These are phyloP conservation scores for Damaliscus lunatus DNA, from an alignment of 2,113 vertebrate genomes.

Conservation along the genomic window DNA sequence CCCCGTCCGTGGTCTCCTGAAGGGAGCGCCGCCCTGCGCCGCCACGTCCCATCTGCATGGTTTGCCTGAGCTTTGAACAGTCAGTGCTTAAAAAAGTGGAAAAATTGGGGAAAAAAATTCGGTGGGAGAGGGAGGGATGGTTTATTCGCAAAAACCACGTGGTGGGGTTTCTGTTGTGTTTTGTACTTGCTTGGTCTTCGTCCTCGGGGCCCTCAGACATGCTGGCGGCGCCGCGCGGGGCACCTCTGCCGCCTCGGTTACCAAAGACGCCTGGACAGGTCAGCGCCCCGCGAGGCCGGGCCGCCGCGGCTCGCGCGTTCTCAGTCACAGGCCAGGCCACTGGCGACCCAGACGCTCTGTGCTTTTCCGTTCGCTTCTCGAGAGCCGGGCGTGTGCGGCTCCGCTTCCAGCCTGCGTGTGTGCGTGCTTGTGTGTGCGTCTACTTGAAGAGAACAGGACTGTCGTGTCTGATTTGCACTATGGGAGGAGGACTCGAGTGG, in stretches of 20 bases:
- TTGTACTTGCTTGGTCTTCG: slow-evolving; percentile 83
- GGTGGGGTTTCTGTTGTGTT: slow-evolving; percentile 68
- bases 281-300: slow-evolving; percentile 68
- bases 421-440: slow-evolving; percentile 75
- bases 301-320: slow-evolving; percentile 53
- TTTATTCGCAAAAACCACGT: slow-evolving; percentile 53
- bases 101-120: neutral
- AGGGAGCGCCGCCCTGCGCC: slow-evolving; percentile 54
- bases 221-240: slow-evolving; percentile 80
- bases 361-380: slow-evolving; percentile 76
- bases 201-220: slow-evolving; percentile 81
- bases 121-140: slow-evolving; percentile 60
- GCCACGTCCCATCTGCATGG: slow-evolving; percentile 77
- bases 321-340: slow-evolving; percentile 79
- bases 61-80: slow-evolving; percentile 86
- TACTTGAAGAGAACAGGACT: slow-evolving; percentile 88
- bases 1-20: slow-evolving; percentile 96
- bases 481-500: slow-evolving; percentile 81
- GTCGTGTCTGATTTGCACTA: slow-evolving; percentile 92
- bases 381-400: slow-evolving; percentile 72
- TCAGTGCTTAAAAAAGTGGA: slow-evolving; percentile 76
- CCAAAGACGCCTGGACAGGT: slow-evolving; percentile 95
- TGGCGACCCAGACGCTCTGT: slow-evolving; percentile 78
- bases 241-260: slow-evolving; percentile 84
- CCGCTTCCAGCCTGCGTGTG: slow-evolving; percentile 79